Evolutionary conservation across 1,140 invertebrate genomes (phyloP).

Genomic region (Gyrodactylus salaris): DNA sequence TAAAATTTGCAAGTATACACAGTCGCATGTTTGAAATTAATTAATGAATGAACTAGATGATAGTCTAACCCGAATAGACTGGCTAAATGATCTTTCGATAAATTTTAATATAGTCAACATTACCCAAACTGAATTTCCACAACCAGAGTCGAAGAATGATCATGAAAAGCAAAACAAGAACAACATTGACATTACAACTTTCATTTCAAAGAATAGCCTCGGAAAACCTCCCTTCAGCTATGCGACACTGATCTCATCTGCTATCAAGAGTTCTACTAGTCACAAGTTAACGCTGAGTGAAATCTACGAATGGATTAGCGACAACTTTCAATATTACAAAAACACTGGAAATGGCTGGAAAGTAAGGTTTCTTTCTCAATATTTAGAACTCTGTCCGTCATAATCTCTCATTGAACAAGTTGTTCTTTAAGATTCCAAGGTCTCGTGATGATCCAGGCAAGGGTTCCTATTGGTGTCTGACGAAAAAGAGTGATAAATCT

Average conservation of each 20-base stretch:
- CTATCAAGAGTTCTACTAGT: conserved; percentile 31
- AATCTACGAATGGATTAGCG: conserved; percentile 24
- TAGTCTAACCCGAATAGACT: neutral
- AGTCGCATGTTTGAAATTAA: neutral
- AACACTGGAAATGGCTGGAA: conserved; percentile 36
- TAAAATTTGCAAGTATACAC: neutral
- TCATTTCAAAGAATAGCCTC: neutral
- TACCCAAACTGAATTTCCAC: neutral
- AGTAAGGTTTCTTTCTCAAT: conserved; percentile 20
- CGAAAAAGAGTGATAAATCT: neutral
- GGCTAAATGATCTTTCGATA: neutral
- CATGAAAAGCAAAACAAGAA: neutral
- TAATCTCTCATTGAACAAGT: conserved; percentile 21
- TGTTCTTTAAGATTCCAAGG: conserved; percentile 28
- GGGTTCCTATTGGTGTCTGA: conserved; percentile 1
- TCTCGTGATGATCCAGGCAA: conserved; percentile 10
- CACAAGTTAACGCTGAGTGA: conserved; percentile 25
- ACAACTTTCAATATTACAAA: conserved; percentile 28
- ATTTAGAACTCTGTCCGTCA: conserved; percentile 19
- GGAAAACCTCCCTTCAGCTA: conserved; percentile 31
- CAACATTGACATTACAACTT: neutral
- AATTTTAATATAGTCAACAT: neutral
- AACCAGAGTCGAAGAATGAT: neutral
- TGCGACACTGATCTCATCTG: conserved; percentile 33
- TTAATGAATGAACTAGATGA: neutral